Evolutionary conservation across 2,797 vertebrate species (phyloP), one percentile per base, ranked within the genome.

Genomic region (Tolypeutes matacus): DNA sequence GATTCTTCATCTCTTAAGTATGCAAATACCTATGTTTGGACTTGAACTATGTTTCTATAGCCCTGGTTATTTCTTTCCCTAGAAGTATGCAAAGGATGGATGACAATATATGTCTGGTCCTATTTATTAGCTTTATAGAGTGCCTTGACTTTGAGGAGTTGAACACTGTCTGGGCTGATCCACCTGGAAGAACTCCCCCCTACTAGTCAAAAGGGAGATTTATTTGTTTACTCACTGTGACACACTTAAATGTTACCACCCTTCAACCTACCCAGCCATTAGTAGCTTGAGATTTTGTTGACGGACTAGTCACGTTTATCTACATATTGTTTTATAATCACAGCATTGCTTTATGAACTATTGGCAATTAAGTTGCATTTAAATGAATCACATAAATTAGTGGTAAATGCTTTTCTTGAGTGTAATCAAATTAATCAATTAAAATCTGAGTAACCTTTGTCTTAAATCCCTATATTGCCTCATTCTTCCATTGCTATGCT

Each of bases 361-460:
- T 29, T 70, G 46, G 0, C 34, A 85, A 65, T 36, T 83, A 81
- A 73, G 15, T 13, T 75, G 14, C 56, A 4, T 75, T 88, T 87
- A 75, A 83, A 62, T 93, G 65, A 75, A 36, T 2, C 53, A 80
- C 2, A 62, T 58, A 80, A 88, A 82, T 69, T 53, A 72, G 13
- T 69, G 18, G 7, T 39, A 67, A 72, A 58, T 78, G 34, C n/a
- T 46, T 69, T 73, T 23, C n/a, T 89, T 39, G 5, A 15, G 60
- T 81, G 91, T 86, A 84, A 87, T 69, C 31, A 84, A 67, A 39
- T 46, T 78, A 82, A 86, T 78, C 53, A 70, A 89, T 69, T 85
- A 77, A 91, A 36, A 69, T 39, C 27, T 90, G 49, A 73, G 18
- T 83, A 53, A 20, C 58, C 56, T 64, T 88, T 3, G 8, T 39